A percentile compares a stretch with the other conserved stretches of the same genome.
Evolutionary conservation across 2,888 invertebrate species (phyloP).

Genomic region (Itoplectis maculator): DNA sequence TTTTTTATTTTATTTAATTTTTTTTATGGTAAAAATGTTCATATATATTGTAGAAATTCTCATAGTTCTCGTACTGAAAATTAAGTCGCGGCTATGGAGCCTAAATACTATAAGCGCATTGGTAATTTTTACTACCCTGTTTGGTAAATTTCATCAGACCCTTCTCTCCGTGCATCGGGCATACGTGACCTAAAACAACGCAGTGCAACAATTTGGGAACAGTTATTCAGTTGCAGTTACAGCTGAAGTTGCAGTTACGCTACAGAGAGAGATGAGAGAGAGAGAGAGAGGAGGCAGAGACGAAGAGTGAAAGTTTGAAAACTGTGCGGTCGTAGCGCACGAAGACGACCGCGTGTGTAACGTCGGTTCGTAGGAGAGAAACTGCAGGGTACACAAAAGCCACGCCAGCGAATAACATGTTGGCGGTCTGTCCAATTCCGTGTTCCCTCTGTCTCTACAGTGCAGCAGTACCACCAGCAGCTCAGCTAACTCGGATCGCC

Average conservation of each 20-base stretch:
- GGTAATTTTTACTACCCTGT: no score
- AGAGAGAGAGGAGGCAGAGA: not conserved
- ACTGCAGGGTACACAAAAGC: constrained; percentile 29
- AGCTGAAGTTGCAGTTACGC: not conserved
- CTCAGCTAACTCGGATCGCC: not conserved
- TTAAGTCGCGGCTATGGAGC: not conserved
- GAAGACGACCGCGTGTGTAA: not conserved
- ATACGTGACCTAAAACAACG: no score
- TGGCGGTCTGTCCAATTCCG: constrained; percentile 36
- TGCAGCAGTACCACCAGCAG: no score
- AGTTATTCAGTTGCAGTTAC: not conserved
- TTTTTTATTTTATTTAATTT: no score
- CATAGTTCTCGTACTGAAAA: not conserved
- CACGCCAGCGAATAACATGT: constrained; percentile 21
- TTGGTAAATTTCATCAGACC: no score
- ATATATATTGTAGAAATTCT: no score
- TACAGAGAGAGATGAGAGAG: not conserved
- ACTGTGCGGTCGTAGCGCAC: not conserved
- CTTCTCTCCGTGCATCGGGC: no score
- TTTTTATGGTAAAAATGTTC: no score
- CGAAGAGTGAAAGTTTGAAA: constrained; percentile 21
- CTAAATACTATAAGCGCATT: no score
- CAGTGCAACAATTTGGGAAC: not conserved
- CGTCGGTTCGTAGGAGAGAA: constrained; percentile 17
- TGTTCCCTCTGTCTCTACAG: not conserved